Conservation (phyloP, 2,888 invertebrate species). For the Sarcophaga caerulescens region DNA sequence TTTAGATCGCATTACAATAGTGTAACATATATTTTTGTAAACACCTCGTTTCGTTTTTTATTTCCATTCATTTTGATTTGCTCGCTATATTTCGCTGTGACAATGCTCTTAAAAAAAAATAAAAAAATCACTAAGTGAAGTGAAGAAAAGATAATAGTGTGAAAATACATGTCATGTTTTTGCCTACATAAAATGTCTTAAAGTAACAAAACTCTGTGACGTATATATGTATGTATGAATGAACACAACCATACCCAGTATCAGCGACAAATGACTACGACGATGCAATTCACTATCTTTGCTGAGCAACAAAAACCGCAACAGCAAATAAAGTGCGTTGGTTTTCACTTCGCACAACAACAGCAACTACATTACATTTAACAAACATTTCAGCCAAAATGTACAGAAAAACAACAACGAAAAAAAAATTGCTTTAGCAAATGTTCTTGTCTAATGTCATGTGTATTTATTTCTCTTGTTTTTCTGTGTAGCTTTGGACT, state of each 20-base stretch:
- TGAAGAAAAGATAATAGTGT: slow-evolving; percentile 58
- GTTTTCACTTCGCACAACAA: slow-evolving; percentile 35
- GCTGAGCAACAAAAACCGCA: background rate
- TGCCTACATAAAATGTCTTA: slow-evolving; percentile 62
- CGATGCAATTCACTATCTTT: slow-evolving; percentile 52
- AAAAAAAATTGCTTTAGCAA: background rate
- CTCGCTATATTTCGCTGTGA: background rate
- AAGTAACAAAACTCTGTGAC: slow-evolving; percentile 50
- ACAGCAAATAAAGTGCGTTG: slow-evolving; percentile 59
- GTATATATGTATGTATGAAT: background rate
- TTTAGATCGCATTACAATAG: slow-evolving; percentile 54
- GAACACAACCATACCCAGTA: background rate
- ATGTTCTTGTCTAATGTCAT: slow-evolving; percentile 55
- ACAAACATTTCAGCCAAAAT: background rate
- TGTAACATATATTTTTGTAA: slow-evolving; percentile 36
- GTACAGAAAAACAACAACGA: background rate
- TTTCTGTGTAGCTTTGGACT: background rate
- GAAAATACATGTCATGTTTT: slow-evolving; percentile 66
- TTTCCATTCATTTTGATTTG: background rate
- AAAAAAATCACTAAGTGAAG: background rate
- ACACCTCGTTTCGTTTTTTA: slow-evolving; percentile 17
- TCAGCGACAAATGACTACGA: slow-evolving; percentile 5
- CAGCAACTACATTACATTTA: background rate
- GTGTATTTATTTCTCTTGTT: slow-evolving; percentile 6
- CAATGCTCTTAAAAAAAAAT: background rate